Percentiles rank a stretch among this genome's conserved stretches.
These are phyloP conservation scores for Atta texana DNA, from an alignment of 1,140 invertebrate genomes.

Conservation along the genomic window DNA sequence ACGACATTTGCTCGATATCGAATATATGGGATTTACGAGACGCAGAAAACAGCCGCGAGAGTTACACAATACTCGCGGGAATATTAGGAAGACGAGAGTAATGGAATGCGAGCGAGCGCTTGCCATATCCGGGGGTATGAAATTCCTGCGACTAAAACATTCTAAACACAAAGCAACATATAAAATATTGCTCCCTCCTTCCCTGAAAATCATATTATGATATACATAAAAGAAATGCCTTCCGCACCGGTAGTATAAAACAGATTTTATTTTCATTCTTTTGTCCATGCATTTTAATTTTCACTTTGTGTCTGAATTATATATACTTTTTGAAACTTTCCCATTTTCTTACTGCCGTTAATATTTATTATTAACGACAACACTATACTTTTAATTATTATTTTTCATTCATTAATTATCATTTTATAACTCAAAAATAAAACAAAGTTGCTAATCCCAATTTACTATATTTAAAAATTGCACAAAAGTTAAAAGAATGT, in stretches of 20 bases:
- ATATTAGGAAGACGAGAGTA: slow-evolving; percentile 8
- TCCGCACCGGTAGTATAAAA: not conserved
- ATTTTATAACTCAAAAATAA: not conserved
- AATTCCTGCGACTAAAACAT: slow-evolving; percentile 45
- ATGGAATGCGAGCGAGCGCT: not conserved
- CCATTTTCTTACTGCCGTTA: not conserved
- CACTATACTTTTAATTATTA: not conserved
- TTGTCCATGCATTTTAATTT: not conserved
- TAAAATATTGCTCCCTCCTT: not conserved
- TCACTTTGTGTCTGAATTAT: not conserved
- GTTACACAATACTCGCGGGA: slow-evolving; percentile 35
- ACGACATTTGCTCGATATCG: not conserved
- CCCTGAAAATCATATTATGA: not conserved
- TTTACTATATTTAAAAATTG: not conserved
- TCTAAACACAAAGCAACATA: not conserved
- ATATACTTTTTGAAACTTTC: not conserved
- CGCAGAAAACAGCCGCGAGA: not conserved
- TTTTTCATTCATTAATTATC: not conserved
- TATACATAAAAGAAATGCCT: slow-evolving; percentile 14
- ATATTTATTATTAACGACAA: not conserved
- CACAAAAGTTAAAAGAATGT: not conserved
- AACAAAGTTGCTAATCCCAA: not conserved
- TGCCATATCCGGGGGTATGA: slow-evolving; percentile 27
- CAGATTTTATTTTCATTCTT: not conserved
- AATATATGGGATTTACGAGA: slow-evolving; percentile 31